Evolutionary conservation across 2,888 invertebrate species (phyloP).

Genomic region (Leptopilina myrica): DNA sequence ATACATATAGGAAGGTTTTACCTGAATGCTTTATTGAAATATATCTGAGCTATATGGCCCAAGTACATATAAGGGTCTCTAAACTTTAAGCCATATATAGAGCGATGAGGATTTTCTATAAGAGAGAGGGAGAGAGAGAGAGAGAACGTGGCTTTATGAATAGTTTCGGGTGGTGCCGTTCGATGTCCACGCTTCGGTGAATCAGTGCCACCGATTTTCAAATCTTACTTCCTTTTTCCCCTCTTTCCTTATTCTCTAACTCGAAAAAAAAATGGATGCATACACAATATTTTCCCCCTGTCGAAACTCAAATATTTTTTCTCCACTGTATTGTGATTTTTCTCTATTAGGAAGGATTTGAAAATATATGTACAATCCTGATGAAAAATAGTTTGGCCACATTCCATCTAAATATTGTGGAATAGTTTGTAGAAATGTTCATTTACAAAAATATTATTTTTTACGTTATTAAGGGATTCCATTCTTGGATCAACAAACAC

Average conservation of each 20-base stretch:
- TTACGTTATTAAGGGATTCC: no score
- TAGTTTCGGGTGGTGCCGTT: slow-evolving; percentile 20
- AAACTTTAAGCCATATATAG: slow-evolving; percentile 4
- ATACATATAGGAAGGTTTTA: slow-evolving; percentile 34
- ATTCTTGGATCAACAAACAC: no score
- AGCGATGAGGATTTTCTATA: slow-evolving; percentile 5
- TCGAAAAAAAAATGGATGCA: neutral
- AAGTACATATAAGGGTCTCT: neutral
- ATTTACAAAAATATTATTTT: no score
- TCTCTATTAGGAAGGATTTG: no score
- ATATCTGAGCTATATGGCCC: slow-evolving; percentile 3
- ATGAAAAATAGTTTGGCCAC: no score
- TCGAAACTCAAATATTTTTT: no score
- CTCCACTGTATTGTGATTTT: neutral
- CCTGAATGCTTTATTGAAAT: slow-evolving; percentile 35
- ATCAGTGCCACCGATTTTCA: slow-evolving; percentile 24
- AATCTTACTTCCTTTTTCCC: neutral
- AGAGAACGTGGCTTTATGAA: neutral
- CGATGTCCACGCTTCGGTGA: slow-evolving; percentile 28
- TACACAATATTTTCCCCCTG: neutral
- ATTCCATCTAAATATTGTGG: no score
- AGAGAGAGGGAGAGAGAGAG: neutral
- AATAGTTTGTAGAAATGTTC: no score
- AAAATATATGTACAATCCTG: no score
- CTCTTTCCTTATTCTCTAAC: neutral